Evolutionary conservation across 2,113 vertebrate genomes (phyloP).

Genomic region (Odocoileus hemionus): DNA sequence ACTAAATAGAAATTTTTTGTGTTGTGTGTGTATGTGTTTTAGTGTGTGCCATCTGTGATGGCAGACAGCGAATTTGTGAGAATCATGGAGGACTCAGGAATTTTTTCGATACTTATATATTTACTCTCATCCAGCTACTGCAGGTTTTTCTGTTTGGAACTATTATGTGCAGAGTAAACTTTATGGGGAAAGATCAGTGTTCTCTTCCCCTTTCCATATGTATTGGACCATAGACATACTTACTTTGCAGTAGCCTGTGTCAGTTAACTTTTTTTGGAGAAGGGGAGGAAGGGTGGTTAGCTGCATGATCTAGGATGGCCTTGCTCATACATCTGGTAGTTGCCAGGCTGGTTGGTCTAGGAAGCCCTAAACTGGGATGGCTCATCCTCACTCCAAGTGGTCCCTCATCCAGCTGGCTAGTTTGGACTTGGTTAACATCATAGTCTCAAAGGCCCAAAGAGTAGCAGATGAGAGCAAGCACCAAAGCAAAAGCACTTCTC

Average conservation of each 20-base stretch:
- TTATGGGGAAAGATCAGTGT: conserved; percentile 10
- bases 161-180: neutral
- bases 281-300: neutral
- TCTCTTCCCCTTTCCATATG: neutral
- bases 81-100: conserved; percentile 42
- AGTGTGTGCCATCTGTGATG: conserved; percentile 54
- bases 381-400: neutral
- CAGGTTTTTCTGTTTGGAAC: conserved; percentile 54
- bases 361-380: neutral
- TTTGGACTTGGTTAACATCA: neutral
- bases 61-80: conserved; percentile 62
- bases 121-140: conserved; percentile 48
- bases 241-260: conserved; percentile 29
- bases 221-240: neutral
- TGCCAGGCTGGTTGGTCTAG: neutral
- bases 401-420: neutral
- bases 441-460: neutral
- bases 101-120: conserved; percentile 39
- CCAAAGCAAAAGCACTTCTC: conserved; percentile 18
- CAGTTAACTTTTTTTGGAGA: neutral
- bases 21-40: neutral
- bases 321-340: neutral
- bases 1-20: conserved; percentile 58
- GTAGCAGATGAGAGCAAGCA: neutral
- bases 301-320: neutral